Evolutionary conservation across 2,888 invertebrate genomes (phyloP), one percentile per base, ranked within the genome.

Genomic region (Nematopogon swammerdamellus): DNA sequence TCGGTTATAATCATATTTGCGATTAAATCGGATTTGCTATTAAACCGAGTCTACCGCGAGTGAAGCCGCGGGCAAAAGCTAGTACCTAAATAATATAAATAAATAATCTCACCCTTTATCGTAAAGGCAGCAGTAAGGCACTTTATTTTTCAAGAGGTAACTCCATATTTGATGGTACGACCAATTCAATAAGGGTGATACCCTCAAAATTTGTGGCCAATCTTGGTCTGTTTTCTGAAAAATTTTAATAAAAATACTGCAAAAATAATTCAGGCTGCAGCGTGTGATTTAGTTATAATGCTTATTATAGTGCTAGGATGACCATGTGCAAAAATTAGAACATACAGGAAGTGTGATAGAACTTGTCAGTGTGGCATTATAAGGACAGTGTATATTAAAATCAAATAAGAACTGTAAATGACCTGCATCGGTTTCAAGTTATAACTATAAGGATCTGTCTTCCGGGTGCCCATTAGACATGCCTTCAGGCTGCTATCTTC

Each of bases 141-240:
- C 86, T 52, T 86, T 81, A 48, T 90, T 82, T 44, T 82, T 77
- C 18, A 91, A 71, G 4, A 98, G 81, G 63, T 95, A 96, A 50
- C 85, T 82, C 99, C 99, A 99, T 52, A 99, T 86, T 62, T 97
- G 89, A 19, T 84, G 83, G 66, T 95, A 97, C 10, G 83, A 84
- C 97, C 97, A 98, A 59, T 94, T 86, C n/a, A 98, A 75, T 16
- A 98, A 72, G 0, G 97, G 97, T 61, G 86, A 92, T 3, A 97
- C 88, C 46, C 98, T 81, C 82, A 96, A 86, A 55, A 96, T 76
- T 58, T 86, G 83, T 0, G 98, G 97, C 98, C 98, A 99, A 55
- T 82, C 88, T 0, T 82, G 61, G 70, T 98, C 98, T 1, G 97
- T 97, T 68, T 82, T 82, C 86, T 91, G 64, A 17, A 66, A 63